phyloP scores from a whole-genome alignment of 2,113 vertebrate genomes.

The Monopterus albus region DNA sequence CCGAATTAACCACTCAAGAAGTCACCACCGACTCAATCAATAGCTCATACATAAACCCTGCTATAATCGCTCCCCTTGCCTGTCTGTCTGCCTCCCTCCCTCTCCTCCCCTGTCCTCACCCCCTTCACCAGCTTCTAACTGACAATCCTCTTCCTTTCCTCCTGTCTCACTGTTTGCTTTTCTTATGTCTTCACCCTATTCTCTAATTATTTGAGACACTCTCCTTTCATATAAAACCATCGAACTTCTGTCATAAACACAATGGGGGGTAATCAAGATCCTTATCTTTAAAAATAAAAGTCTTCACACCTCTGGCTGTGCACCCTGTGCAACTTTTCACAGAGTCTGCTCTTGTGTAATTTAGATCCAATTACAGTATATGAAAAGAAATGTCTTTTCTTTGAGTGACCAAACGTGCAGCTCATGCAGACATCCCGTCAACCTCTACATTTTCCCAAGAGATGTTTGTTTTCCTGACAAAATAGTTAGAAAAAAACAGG shows the following conservation, averaged over 20 bases:
- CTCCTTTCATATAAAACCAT: background rate
- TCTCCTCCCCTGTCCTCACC: conserved; percentile 29
- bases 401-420: background rate
- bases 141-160: conserved; percentile 39
- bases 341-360: background rate
- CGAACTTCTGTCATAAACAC: conserved; percentile 11
- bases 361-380: background rate
- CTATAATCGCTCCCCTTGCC: conserved; percentile 84
- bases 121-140: conserved; percentile 30
- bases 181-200: conserved; percentile 15
- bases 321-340: background rate
- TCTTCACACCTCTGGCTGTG: background rate
- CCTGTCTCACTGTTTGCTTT: conserved; percentile 25
- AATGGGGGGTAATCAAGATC: background rate
- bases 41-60: conserved; percentile 89
- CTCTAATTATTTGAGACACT: conserved; percentile 2
- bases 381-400: background rate
- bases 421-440: background rate
- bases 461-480: background rate
- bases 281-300: background rate
- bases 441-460: background rate
- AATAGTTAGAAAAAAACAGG: background rate
- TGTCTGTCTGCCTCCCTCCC: conserved; percentile 74
- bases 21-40: conserved; percentile 89
- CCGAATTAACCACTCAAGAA: conserved; percentile 90